phyloP scores from a whole-genome alignment of 2,797 vertebrate species.

The Chaetophractus vellerosus region DNA sequence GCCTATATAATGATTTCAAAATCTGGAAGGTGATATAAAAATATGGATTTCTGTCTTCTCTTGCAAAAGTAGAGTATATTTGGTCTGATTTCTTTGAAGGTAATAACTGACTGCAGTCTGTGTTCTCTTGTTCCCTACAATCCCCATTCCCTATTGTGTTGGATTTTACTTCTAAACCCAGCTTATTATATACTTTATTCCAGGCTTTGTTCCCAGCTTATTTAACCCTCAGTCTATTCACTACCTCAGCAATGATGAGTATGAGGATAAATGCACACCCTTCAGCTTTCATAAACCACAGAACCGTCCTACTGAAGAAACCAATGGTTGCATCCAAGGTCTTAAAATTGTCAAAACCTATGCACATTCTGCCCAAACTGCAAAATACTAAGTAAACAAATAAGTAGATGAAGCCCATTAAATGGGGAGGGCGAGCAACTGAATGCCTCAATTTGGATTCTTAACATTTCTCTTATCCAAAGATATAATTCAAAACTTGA shows the following conservation, averaged over 20 bases:
- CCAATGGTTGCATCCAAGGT: background rate
- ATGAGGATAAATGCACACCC: background rate
- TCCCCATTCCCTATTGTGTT: background rate
- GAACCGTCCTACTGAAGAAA: slow-evolving; percentile 17
- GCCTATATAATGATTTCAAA: background rate
- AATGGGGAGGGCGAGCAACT: background rate
- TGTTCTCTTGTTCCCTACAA: background rate
- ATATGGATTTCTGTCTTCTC: background rate
- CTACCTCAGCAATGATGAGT: background rate
- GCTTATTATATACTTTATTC: background rate
- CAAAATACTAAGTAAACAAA: background rate
- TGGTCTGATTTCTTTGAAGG: background rate
- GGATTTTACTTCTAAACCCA: background rate
- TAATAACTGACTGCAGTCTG: background rate
- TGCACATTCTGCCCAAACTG: background rate
- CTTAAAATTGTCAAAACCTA: slow-evolving; percentile 52
- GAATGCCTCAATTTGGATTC: slow-evolving; percentile 38
- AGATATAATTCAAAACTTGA: background rate
- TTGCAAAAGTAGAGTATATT: background rate
- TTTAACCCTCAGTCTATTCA: background rate
- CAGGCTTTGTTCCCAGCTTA: background rate
- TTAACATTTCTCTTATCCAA: slow-evolving; percentile 35
- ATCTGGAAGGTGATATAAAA: background rate
- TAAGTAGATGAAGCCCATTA: background rate
- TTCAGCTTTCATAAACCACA: background rate